A percentile compares a stretch with the other conserved stretches of the same genome.
Evolutionary conservation across 2,113 vertebrate genomes (phyloP).

Genomic region (Petaurus breviceps): DNA sequence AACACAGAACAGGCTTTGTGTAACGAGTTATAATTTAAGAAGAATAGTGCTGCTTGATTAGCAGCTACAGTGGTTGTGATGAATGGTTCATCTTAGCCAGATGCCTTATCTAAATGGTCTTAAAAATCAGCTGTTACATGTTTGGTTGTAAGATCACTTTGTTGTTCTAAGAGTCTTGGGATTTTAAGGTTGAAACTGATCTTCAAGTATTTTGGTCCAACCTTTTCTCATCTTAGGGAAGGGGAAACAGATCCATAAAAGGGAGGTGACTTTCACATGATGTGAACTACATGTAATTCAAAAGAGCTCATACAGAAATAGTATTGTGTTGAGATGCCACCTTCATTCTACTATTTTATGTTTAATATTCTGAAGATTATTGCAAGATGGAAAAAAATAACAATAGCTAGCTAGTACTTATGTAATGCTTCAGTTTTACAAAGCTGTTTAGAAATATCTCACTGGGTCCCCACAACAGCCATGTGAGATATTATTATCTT

Average conservation of each 20-base stretch:
- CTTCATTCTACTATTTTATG: neutral
- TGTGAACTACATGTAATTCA: neutral
- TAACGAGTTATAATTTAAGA: constrained; percentile 62
- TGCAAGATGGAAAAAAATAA: neutral
- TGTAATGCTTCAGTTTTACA: neutral
- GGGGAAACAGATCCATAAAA: neutral
- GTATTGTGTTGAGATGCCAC: neutral
- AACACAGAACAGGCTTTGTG: constrained; percentile 57
- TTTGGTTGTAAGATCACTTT: constrained; percentile 39
- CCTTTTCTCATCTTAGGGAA: neutral
- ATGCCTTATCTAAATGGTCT: constrained; percentile 55
- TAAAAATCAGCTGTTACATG: constrained; percentile 62
- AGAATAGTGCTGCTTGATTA: constrained; percentile 78
- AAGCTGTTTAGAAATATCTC: neutral
- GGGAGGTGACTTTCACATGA: neutral
- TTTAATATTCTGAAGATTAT: neutral
- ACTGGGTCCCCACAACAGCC: neutral
- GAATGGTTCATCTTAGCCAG: constrained; percentile 38
- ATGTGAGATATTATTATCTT: neutral
- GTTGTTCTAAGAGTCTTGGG: neutral
- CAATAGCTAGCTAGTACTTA: neutral
- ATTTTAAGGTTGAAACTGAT: neutral
- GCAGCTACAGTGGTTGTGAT: constrained; percentile 60
- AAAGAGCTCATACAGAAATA: neutral
- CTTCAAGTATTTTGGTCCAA: neutral